Evolutionary conservation across 2,113 vertebrate species (phyloP).

Genomic region (cat (Felis catus)): F.catus_Fca126_mat1.0 CM031420.1:47826001-47826500

Average conservation of each 20-base stretch:
- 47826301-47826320: conserved; percentile 26
- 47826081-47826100: conserved; percentile 64
- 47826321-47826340: conserved; percentile 35
- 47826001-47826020: conserved; percentile 5
- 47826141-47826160: conserved; percentile 75
- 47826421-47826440: conserved; percentile 29
- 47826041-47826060: conserved; percentile 41
- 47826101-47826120: conserved; percentile 49
- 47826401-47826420: conserved; percentile 3
- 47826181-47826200: conserved; percentile 80
- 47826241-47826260: conserved; percentile 63
- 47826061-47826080: conserved; percentile 53
- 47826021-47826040: not conserved
- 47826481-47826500: not conserved
- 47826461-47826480: not conserved
- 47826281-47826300: conserved; percentile 37
- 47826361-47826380: not conserved
- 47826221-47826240: conserved; percentile 77
- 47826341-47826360: not conserved
- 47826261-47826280: conserved; percentile 78
- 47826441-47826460: not conserved
- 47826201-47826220: conserved; percentile 79
- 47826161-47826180: conserved; percentile 80
- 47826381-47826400: not conserved
- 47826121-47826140: conserved; percentile 53